These are phyloP conservation scores for Hypsopygia costalis DNA, from an alignment of 2,888 invertebrate species.

Conservation along the genomic window DNA sequence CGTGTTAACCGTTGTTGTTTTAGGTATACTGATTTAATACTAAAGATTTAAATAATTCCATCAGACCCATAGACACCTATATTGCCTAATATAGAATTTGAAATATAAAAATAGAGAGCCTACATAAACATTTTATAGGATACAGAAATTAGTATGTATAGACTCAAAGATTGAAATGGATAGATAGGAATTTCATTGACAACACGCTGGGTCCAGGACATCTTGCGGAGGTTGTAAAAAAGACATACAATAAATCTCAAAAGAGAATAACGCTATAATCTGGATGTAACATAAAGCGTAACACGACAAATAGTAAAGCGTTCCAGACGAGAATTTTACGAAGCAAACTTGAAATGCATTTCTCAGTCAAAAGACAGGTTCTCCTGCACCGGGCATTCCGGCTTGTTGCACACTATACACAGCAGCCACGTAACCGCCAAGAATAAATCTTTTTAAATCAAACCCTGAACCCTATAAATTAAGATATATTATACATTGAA, in stretches of 20 bases:
- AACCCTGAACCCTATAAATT: constrained; percentile 44
- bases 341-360: constrained; percentile 56
- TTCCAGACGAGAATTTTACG: constrained; percentile 60
- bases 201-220: no score
- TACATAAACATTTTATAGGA: no score
- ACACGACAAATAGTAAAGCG: constrained; percentile 31
- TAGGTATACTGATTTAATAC: no score
- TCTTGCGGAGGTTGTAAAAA: neutral
- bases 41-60: no score
- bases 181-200: no score
- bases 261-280: constrained; percentile 30
- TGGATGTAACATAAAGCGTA: constrained; percentile 30
- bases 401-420: constrained; percentile 34
- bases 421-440: constrained; percentile 35
- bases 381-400: constrained; percentile 65
- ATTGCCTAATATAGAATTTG: no score
- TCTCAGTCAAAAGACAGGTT: constrained; percentile 67
- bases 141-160: no score
- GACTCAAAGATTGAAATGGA: no score
- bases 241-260: neutral
- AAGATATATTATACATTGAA: constrained; percentile 44
- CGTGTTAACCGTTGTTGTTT: no score
- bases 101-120: no score
- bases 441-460: constrained; percentile 29
- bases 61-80: no score